Conservation (phyloP, 2,888 invertebrate genomes). For the Eupithecia vulgata region DNA sequence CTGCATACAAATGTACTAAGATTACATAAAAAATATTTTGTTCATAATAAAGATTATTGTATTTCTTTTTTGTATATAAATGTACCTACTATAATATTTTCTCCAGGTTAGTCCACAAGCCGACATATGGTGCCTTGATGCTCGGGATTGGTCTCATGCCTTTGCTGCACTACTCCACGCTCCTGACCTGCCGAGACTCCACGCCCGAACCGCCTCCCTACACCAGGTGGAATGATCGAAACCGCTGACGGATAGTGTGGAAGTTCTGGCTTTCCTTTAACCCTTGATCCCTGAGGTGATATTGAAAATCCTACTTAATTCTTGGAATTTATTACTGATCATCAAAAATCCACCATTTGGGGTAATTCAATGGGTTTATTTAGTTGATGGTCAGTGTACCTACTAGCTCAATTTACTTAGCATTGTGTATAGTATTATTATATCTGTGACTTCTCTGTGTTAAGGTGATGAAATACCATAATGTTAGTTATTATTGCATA, state of each 20-base stretch:
- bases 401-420: not conserved
- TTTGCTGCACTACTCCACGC: conserved; percentile 70
- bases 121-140: conserved; percentile 66
- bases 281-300: conserved; percentile 7
- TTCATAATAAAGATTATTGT: too few relatives aligned
- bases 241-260: conserved; percentile 51
- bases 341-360: not conserved
- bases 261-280: conserved; percentile 10
- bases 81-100: conserved; percentile 12
- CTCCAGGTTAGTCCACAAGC: conserved; percentile 71
- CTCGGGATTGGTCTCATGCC: conserved; percentile 65
- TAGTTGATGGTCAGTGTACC: not conserved
- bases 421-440: not conserved
- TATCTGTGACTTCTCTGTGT: not conserved
- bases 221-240: conserved; percentile 56
- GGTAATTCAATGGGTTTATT: not conserved
- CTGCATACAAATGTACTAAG: too few relatives aligned
- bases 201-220: conserved; percentile 54
- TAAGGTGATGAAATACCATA: not conserved
- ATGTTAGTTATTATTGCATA: not conserved
- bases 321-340: not conserved
- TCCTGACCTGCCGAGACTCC: conserved; percentile 58
- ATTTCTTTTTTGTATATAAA: too few relatives aligned
- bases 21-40: too few relatives aligned
- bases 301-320: not conserved